phyloP scores from a whole-genome alignment of 2,888 invertebrate species.

The Loripinus fragilis region DNA sequence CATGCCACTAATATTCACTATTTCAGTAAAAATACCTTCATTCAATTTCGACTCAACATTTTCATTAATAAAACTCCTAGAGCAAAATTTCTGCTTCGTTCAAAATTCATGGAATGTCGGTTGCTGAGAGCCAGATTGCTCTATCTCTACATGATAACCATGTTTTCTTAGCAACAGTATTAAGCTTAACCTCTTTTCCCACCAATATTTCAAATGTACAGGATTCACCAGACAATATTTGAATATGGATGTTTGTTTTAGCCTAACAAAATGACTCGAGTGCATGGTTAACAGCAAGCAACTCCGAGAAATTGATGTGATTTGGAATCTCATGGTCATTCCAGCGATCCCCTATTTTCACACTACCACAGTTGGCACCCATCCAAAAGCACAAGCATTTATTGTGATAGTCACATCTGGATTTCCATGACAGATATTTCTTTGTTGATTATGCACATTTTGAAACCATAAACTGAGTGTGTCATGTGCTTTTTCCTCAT shows the following conservation, averaged over 20 bases:
- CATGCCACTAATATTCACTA: neutral
- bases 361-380: neutral
- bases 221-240: neutral
- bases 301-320: neutral
- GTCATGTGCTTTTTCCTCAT: too few species aligned
- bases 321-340: neutral
- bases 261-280: neutral
- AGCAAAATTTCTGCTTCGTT: neutral
- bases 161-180: neutral
- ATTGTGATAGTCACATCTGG: neutral
- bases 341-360: neutral
- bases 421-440: neutral
- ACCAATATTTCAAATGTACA: neutral
- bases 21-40: constrained; percentile 8
- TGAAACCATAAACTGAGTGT: neutral
- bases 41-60: constrained; percentile 34
- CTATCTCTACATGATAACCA: neutral
- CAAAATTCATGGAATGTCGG: neutral
- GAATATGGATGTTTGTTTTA: neutral
- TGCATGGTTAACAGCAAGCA: neutral
- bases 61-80: constrained; percentile 22
- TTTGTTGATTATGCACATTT: neutral
- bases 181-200: neutral
- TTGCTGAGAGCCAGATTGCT: neutral
- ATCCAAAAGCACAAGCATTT: neutral